Conservation (phyloP, 1,140 invertebrate species). For the Venturia canescens region DNA sequence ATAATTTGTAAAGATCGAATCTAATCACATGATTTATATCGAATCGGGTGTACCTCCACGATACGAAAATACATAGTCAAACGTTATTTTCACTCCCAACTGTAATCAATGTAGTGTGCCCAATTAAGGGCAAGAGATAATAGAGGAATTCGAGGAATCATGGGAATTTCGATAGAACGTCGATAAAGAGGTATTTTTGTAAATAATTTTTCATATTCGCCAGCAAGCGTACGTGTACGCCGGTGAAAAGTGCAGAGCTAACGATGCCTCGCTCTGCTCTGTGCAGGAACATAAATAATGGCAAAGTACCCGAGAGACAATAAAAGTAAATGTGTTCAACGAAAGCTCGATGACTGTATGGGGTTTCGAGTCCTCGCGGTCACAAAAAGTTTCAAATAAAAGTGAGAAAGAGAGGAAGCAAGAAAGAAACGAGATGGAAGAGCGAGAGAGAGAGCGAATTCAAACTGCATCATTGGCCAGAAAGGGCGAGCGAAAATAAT, state of each 20-base stretch:
- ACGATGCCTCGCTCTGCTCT: constrained; percentile 21
- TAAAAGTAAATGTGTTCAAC: background rate
- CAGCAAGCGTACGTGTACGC: constrained; percentile 1
- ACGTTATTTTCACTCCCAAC: too few species aligned
- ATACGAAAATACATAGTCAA: background rate
- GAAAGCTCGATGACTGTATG: constrained; percentile 18
- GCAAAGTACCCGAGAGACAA: constrained; percentile 2
- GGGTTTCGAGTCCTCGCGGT: background rate
- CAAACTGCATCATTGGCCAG: constrained; percentile 43
- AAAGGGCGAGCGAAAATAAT: constrained; percentile 57
- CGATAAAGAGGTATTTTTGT: background rate
- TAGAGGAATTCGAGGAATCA: too few species aligned
- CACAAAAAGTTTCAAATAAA: background rate
- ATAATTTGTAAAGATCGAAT: constrained; percentile 7
- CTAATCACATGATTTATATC: background rate
- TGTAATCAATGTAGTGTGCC: too few species aligned
- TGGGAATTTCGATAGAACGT: background rate
- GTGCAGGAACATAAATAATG: constrained; percentile 26
- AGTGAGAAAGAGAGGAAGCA: background rate
- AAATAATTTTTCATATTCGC: background rate
- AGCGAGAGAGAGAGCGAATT: constrained; percentile 47
- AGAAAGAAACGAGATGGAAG: constrained; percentile 28
- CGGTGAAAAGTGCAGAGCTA: constrained; percentile 31
- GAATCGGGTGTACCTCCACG: background rate
- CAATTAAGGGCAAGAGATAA: too few species aligned